phyloP scores from a whole-genome alignment of 2,888 invertebrate species.

The Trilocha varians region DNA sequence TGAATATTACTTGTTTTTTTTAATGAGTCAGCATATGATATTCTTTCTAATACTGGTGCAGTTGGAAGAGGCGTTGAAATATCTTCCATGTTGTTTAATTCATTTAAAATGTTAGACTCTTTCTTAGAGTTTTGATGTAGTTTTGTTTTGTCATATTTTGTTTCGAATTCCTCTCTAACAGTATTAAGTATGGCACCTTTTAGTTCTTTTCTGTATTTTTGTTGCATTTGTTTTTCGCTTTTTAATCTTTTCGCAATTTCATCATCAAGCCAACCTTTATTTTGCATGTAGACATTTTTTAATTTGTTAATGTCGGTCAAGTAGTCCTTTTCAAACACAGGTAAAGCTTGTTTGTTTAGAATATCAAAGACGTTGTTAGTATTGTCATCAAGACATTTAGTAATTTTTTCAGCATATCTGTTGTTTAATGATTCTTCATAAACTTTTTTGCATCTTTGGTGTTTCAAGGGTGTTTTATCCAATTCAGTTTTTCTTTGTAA shows the following conservation, averaged over 20 bases:
- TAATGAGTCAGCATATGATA: slow-evolving; percentile 57
- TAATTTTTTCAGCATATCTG: slow-evolving; percentile 35
- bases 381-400: slow-evolving; percentile 51
- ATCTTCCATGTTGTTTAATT: slow-evolving; percentile 8
- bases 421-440: slow-evolving; percentile 55
- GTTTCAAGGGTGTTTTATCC: slow-evolving; percentile 33
- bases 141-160: slow-evolving; percentile 20
- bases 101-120: slow-evolving; percentile 7
- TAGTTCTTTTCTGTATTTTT: slow-evolving; percentile 24
- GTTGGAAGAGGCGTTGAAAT: neutral
- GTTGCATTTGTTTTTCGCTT: slow-evolving; percentile 26
- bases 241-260: slow-evolving; percentile 44
- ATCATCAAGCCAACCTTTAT: slow-evolving; percentile 55
- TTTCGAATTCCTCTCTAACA: slow-evolving; percentile 21
- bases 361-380: slow-evolving; percentile 22
- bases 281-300: slow-evolving; percentile 48
- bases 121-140: too few species aligned
- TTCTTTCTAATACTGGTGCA: slow-evolving; percentile 23
- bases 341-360: slow-evolving; percentile 20
- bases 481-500: slow-evolving; percentile 28
- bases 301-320: slow-evolving; percentile 44
- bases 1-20: slow-evolving; percentile 22
- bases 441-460: slow-evolving; percentile 51
- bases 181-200: slow-evolving; percentile 24
- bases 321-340: slow-evolving; percentile 45